Base-by-base conservation (phyloP, 1,140 invertebrate species). In the Diachasma alloeum region DNA sequence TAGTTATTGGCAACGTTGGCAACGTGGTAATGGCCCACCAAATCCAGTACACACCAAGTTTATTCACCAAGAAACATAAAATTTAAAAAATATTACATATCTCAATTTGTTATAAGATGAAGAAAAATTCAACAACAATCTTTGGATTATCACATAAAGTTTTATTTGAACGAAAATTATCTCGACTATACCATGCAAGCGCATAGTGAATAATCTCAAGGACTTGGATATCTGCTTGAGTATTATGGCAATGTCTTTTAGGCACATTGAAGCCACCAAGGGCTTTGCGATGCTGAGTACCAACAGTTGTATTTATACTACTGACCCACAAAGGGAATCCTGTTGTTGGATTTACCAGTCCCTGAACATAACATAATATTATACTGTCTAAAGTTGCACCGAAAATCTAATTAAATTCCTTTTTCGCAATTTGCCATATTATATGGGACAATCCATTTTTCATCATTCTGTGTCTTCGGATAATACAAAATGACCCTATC, bases 11-110 rank as follows among this genome's bases (percentile, higher is more conserved):
- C 19, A 73, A 39, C 48, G 19, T 22, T 56, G 48, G 48, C 6
- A 56, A 56, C 48, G 59, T 42, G 70, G 70, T 48, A 74, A 63
- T 74, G 22, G 56, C 53, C 46, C 48, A 11, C 36, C 13, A 24
- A 9, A 63, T 31, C 24, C 59, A 26, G n/a, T 53, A 63, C 24
- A 24, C 24, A 63, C 10, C 3, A 1, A 42, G 9, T 1, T 11
- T 13, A 42, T 42, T 42, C 39, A 42, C 39, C 9, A 42, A 42
- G 13, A 42, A 42, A 42, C 9, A 42, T 42, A 13, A 42, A 42
- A 42, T 42, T 11, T 10, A 11, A 6, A 42, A 13, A 42, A 42
- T 13, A 42, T 42, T 11, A 13, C 39, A 9, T 31, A 6, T 42
- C 39, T 4, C 10, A 42, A 42, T 11, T 1, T 9, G 10, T 19